Percentiles rank a stretch among this genome's conserved stretches.
Evolutionary conservation across 1,140 invertebrate genomes (phyloP).

Genomic region (Drosophila subobscura): DNA sequence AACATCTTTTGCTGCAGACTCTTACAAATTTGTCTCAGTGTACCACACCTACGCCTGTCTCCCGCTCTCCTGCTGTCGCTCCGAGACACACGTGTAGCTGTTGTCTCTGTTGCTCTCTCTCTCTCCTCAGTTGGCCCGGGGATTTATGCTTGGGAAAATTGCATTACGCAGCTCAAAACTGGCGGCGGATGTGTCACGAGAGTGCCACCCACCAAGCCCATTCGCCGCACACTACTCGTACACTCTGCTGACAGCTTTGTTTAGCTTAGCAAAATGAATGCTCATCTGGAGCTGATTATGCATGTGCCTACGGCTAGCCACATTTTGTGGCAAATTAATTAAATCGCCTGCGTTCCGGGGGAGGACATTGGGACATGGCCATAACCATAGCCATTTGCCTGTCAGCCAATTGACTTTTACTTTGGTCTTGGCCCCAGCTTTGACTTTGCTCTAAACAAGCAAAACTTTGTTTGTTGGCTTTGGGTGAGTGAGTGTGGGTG

Average conservation of each 20-base stretch:
- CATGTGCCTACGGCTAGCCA: constrained; percentile 47
- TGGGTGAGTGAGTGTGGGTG: constrained; percentile 41
- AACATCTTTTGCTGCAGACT: too few relatives aligned
- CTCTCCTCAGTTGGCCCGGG: constrained; percentile 10
- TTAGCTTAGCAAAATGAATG: constrained; percentile 3
- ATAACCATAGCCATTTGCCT: constrained; percentile 53
- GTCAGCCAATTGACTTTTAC: constrained; percentile 78
- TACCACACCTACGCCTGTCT: background rate
- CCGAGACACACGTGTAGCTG: constrained; percentile 22
- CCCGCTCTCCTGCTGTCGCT: background rate
- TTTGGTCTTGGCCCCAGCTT: constrained; percentile 27
- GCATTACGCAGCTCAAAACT: constrained; percentile 54
- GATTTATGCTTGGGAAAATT: constrained; percentile 51
- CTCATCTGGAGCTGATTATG: constrained; percentile 55
- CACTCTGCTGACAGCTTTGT: constrained; percentile 3
- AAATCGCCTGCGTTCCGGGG: constrained; percentile 44
- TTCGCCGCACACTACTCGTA: background rate
- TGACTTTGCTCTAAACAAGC: constrained; percentile 49
- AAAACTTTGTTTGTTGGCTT: constrained; percentile 42
- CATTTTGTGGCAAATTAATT: constrained; percentile 80
- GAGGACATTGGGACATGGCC: constrained; percentile 36
- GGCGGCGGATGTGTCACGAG: constrained; percentile 53
- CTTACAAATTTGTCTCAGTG: too few relatives aligned
- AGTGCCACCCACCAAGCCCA: background rate
- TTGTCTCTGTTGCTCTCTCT: constrained; percentile 1